Evolutionary conservation across 92 coral and sea anemone genomes (phyloP).

Genomic region (Epizoanthus rinbou): DNA sequence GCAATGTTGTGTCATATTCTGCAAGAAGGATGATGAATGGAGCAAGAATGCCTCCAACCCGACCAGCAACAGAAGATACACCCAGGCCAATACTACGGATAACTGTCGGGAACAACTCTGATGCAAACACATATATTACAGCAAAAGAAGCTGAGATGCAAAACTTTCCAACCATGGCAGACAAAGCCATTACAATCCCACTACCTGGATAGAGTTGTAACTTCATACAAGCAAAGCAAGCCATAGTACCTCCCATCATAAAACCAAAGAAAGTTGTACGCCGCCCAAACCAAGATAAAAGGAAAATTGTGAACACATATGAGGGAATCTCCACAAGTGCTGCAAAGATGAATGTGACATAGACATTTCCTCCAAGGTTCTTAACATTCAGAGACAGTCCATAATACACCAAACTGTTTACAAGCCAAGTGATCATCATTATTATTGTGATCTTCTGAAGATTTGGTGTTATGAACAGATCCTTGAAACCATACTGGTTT

Average conservation of each 20-base stretch:
- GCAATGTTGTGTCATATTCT: conserved; percentile 70
- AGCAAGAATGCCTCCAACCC: conserved; percentile 82
- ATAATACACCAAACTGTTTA: conserved; percentile 88
- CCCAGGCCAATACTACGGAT: conserved; percentile 92
- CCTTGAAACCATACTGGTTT: conserved; percentile 57
- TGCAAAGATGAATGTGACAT: conserved; percentile 80
- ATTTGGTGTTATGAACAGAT: conserved; percentile 71
- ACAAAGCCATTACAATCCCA: conserved; percentile 37
- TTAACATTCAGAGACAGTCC: conserved; percentile 92
- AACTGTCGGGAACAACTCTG: conserved; percentile 94
- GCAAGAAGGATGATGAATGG: conserved; percentile 89
- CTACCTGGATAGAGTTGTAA: conserved; percentile 58
- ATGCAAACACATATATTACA: conserved; percentile 74
- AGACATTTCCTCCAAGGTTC: conserved; percentile 91
- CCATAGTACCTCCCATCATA: conserved; percentile 77
- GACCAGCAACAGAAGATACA: conserved; percentile 70
- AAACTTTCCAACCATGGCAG: conserved; percentile 90
- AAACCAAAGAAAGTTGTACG: conserved; percentile 74
- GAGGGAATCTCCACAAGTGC: conserved; percentile 88
- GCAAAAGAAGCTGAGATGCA: conserved; percentile 91
- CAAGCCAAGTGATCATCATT: conserved; percentile 77
- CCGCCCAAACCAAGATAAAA: conserved; percentile 72
- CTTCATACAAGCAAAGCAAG: conserved; percentile 79
- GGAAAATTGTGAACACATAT: conserved; percentile 54
- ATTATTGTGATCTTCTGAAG: conserved; percentile 65